Evolutionary conservation across 2,888 invertebrate genomes (phyloP), one percentile per base, ranked within the genome.

Genomic region (Agrypnus murinus): DNA sequence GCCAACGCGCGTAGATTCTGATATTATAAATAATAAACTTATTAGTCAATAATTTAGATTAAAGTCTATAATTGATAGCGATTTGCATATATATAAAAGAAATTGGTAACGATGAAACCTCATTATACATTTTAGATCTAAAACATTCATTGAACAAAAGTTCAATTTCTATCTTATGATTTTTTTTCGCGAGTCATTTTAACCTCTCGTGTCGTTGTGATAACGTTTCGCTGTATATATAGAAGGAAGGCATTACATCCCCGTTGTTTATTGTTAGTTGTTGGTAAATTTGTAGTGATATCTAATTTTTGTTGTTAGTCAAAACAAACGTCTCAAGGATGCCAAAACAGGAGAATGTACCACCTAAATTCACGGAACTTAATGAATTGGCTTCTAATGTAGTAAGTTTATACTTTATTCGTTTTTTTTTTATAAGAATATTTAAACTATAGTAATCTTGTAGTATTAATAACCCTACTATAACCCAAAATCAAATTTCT

Each of bases 301-400:
- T 25, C 5, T 25, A 5, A 2, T 25, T 25, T 25, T 2, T 25
- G 5, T 50, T 25, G n/a, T n/a, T n/a, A n/a, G n/a, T n/a, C n/a
- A n/a, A n/a, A n/a, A n/a, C n/a, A n/a, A n/a, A n/a, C n/a, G n/a
- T 5, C 25, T 25, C 25, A 5, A 55, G 55, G 36, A 58, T 58
- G 58, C 25, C 38, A 7, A 43, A 58, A 31, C 19, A 38, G 6
- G 43, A 43, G 25, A 38, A 15, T 25, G 10, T 74, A 69, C 69
- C 62, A n/a, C 86, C 86, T 0, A 84, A 83, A 72, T 88, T 87
- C 78, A 83, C 86, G 2, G 87, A 88, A 68, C 80, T 88, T 1
- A 87, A 87, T 75, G 88, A 88, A 75, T 83, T 88, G 19, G 86
- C 85, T 50, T 86, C 87, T 45, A 70, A 79, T 32, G 83, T 84